Evolutionary conservation across 1,140 invertebrate species (phyloP).

Genomic region (Cepaea nemoralis): DNA sequence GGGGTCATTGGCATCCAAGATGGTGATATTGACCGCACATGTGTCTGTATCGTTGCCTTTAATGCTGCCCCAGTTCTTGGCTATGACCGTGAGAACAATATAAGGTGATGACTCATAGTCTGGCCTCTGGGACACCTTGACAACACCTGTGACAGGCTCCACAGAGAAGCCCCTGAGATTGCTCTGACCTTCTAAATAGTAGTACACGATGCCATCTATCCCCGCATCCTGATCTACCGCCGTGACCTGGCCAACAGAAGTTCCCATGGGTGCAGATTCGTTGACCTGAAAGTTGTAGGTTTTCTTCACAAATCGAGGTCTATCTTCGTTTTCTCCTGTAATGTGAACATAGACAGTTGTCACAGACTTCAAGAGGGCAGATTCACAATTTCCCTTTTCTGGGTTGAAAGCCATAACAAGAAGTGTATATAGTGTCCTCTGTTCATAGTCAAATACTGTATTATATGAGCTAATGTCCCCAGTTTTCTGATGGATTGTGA

Average conservation of each 20-base stretch:
- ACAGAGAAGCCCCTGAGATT: constrained; percentile 93
- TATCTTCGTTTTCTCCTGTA: constrained; percentile 92
- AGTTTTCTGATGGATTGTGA: constrained; percentile 82
- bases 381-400: constrained; percentile 80
- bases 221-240: constrained; percentile 93
- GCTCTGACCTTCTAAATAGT: constrained; percentile 91
- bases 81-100: constrained; percentile 90
- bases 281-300: constrained; percentile 94
- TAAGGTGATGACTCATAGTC: constrained; percentile 91
- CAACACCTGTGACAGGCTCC: constrained; percentile 83
- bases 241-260: constrained; percentile 86
- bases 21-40: constrained; percentile 90
- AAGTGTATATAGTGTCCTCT: constrained; percentile 82
- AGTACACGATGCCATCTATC: constrained; percentile 91
- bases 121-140: constrained; percentile 81
- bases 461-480: constrained; percentile 78
- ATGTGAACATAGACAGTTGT: constrained; percentile 84
- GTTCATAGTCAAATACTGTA: constrained; percentile 91
- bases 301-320: constrained; percentile 90
- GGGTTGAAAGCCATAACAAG: constrained; percentile 90
- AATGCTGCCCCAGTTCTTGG: constrained; percentile 93
- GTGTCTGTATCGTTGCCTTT: constrained; percentile 94
- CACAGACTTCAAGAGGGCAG: constrained; percentile 70
- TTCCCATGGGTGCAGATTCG: constrained; percentile 90
- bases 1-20: constrained; percentile 95